These are phyloP conservation scores for Crocidura indochinensis DNA, from an alignment of 2,797 vertebrate species.

Conservation along the genomic window DNA sequence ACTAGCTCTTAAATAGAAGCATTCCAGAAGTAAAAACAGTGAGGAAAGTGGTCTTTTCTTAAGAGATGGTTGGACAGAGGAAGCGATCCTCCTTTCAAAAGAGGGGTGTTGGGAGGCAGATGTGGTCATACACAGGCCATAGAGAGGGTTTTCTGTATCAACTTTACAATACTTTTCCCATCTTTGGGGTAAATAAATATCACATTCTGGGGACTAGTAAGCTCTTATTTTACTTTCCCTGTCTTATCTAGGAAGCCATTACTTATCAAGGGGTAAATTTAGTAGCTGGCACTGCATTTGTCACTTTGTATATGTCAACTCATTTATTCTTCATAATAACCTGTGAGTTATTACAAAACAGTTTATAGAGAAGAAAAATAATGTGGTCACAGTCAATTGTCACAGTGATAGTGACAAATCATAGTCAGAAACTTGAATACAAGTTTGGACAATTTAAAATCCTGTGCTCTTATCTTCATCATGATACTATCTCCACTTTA, in stretches of 20 bases:
- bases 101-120: neutral
- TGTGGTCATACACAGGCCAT: neutral
- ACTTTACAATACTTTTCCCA: neutral
- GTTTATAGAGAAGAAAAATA: neutral
- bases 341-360: neutral
- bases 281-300: neutral
- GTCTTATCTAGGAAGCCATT: neutral
- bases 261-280: constrained; percentile 15
- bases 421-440: neutral
- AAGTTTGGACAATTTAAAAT: neutral
- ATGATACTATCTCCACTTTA: neutral
- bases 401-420: neutral
- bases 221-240: neutral
- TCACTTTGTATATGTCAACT: neutral
- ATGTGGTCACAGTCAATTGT: too few relatives aligned
- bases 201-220: neutral
- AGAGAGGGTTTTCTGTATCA: neutral
- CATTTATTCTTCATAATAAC: constrained; percentile 8
- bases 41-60: neutral
- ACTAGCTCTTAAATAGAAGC: neutral
- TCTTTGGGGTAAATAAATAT: neutral
- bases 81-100: neutral
- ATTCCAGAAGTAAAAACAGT: neutral
- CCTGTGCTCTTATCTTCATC: neutral
- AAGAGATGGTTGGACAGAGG: neutral